phyloP scores from a whole-genome alignment of 2,888 invertebrate species.

The Hemicrepidius hirtus region DNA sequence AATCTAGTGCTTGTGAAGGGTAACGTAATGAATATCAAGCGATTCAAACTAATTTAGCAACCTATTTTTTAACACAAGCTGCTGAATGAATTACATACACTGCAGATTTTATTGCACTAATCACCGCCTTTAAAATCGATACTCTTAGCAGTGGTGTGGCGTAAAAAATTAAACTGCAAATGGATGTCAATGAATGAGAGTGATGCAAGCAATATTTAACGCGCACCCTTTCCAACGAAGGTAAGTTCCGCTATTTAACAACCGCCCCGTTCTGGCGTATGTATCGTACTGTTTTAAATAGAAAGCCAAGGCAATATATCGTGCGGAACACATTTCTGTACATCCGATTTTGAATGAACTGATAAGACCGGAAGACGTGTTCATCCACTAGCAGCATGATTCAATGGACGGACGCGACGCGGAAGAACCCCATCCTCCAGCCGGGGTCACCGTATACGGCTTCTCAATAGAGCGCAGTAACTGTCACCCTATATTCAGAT shows the following conservation, averaged over 20 bases:
- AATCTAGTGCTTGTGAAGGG: too few relatives aligned
- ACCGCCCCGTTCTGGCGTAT: constrained; percentile 25
- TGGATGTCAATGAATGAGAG: constrained; percentile 27
- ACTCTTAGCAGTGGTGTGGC: neutral
- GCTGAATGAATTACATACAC: too few relatives aligned
- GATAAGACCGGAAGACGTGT: constrained; percentile 63
- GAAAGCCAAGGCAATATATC: constrained; percentile 52
- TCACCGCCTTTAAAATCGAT: constrained; percentile 10
- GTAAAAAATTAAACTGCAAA: constrained; percentile 31
- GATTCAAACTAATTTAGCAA: too few relatives aligned
- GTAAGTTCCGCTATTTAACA: constrained; percentile 28
- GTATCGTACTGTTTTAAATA: constrained; percentile 44
- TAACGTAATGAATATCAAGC: too few relatives aligned
- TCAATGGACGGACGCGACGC: constrained; percentile 61
- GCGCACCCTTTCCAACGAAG: neutral
- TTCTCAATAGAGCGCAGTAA: constrained; percentile 57
- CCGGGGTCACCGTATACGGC: constrained; percentile 53
- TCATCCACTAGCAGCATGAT: constrained; percentile 61
- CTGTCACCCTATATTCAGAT: constrained; percentile 49
- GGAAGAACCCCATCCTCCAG: constrained; percentile 58
- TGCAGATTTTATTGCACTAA: constrained; percentile 10
- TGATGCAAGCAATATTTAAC: constrained; percentile 23
- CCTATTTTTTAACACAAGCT: too few relatives aligned
- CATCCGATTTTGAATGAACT: constrained; percentile 63
- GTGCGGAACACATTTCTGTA: constrained; percentile 61